Percentiles rank a stretch among this genome's conserved stretches.
Evolutionary conservation across 2,113 vertebrate species (phyloP).

Genomic region (Megatriorchis doriae): DNA sequence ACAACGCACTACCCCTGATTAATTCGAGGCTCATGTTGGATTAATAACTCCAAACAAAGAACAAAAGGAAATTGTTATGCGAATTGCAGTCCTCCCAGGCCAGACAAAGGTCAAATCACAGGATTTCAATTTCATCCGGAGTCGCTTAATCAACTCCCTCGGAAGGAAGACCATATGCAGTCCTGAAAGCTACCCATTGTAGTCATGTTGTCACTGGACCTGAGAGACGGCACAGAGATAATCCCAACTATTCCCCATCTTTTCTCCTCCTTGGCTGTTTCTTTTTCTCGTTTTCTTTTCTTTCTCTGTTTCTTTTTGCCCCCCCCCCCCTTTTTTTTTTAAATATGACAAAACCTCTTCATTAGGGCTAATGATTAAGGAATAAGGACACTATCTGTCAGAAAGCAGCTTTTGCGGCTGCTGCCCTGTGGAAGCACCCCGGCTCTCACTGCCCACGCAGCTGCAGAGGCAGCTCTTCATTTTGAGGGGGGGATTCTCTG

Average conservation of each 20-base stretch:
- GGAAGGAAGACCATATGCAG: conserved; percentile 84
- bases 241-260: conserved; percentile 69
- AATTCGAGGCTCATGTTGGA: conserved; percentile 88
- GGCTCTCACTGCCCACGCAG: not conserved
- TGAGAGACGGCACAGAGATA: conserved; percentile 72
- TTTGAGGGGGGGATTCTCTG: not conserved
- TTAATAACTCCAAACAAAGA: conserved; percentile 88
- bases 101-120: conserved; percentile 88
- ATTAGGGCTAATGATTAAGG: conserved; percentile 67
- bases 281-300: conserved; percentile 10
- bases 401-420: conserved; percentile 46
- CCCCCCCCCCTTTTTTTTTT: no score
- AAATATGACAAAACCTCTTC: conserved; percentile 49
- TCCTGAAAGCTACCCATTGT: conserved; percentile 79
- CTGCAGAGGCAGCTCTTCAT: not conserved
- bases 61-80: conserved; percentile 90
- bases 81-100: conserved; percentile 84
- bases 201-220: conserved; percentile 73
- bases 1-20: conserved; percentile 83
- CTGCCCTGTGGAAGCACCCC: not conserved
- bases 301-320: not conserved
- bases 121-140: conserved; percentile 87
- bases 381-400: conserved; percentile 33
- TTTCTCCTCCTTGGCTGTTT: conserved; percentile 29
- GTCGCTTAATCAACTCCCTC: conserved; percentile 84